Percentiles rank a stretch among this genome's conserved stretches.
phyloP scores from a whole-genome alignment of 2,113 vertebrate species.

The Castor canadensis region DNA sequence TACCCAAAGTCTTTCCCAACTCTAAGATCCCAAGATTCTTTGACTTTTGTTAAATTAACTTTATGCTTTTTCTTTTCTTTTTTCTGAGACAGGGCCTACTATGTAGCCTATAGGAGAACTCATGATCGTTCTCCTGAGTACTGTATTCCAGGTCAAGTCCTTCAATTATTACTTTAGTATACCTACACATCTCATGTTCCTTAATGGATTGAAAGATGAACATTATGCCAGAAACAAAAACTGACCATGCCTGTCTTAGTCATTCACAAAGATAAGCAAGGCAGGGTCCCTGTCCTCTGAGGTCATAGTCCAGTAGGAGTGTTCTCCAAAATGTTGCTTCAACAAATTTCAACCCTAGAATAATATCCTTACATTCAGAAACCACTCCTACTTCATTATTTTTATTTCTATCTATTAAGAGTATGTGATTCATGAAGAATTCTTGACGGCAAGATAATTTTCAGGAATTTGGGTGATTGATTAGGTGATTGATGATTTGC shows the following conservation, averaged over 20 bases:
- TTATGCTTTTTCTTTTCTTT: neutral
- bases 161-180: neutral
- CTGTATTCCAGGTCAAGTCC: neutral
- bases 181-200: neutral
- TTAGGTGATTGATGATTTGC: neutral
- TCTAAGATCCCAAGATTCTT: neutral
- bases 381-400: neutral
- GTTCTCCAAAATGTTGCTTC: slow-evolving; percentile 23
- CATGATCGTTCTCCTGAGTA: neutral
- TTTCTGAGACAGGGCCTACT: neutral
- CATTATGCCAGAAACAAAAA: slow-evolving; percentile 37
- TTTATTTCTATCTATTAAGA: slow-evolving; percentile 41
- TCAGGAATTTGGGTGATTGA: no score
- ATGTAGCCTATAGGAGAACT: neutral
- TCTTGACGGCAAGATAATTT: slow-evolving; percentile 22
- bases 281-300: neutral
- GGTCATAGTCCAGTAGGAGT: neutral
- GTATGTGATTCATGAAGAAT: slow-evolving; percentile 35
- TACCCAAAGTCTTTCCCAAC: slow-evolving; percentile 1
- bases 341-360: slow-evolving; percentile 36
- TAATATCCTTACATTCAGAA: slow-evolving; percentile 46
- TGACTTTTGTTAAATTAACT: neutral
- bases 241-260: neutral
- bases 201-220: neutral
- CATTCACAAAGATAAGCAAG: neutral